These are phyloP conservation scores for Seriola quinqueradiata DNA, from an alignment of 2,113 vertebrate species.

Conservation along the genomic window DNA sequence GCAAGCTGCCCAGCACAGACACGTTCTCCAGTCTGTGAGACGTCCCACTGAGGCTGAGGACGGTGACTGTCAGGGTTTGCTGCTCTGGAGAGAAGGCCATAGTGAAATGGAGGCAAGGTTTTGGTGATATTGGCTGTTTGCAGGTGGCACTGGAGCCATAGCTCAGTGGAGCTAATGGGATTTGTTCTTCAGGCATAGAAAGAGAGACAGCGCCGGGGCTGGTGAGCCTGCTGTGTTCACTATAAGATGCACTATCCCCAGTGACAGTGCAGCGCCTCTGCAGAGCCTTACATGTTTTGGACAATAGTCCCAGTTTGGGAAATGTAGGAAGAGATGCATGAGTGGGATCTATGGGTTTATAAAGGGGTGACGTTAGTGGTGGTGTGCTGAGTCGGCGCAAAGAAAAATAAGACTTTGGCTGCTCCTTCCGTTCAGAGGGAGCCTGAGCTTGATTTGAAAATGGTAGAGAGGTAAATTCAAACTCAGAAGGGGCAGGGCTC, in stretches of 20 bases:
- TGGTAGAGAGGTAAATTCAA: constrained; percentile 30
- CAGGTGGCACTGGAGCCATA: constrained; percentile 68
- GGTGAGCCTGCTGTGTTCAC: constrained; percentile 66
- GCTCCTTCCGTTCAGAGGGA: constrained; percentile 57
- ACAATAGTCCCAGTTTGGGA: constrained; percentile 73
- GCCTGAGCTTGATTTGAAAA: constrained; percentile 23
- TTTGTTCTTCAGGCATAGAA: constrained; percentile 53
- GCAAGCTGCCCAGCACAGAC: constrained; percentile 78
- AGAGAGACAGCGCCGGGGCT: constrained; percentile 18
- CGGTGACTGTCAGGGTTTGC: constrained; percentile 74
- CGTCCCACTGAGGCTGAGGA: constrained; percentile 76
- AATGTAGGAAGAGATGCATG: constrained; percentile 71
- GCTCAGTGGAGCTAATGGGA: constrained; percentile 49
- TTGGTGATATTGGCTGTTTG: constrained; percentile 37
- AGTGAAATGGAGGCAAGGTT: constrained; percentile 80
- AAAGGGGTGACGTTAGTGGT: constrained; percentile 36
- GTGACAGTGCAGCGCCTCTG: constrained; percentile 71
- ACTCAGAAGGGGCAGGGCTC: constrained; percentile 70
- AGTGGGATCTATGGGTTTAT: constrained; percentile 57
- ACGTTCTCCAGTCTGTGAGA: constrained; percentile 71
- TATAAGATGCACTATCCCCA: constrained; percentile 25
- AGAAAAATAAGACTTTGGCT: constrained; percentile 71
- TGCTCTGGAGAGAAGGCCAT: constrained; percentile 78
- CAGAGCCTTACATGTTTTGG: constrained; percentile 67
- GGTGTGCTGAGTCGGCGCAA: constrained; percentile 73